Percentiles rank a stretch among this genome's conserved stretches.
Evolutionary conservation across 2,797 vertebrate species (phyloP).

Genomic region (Naso thynnoides): DNA sequence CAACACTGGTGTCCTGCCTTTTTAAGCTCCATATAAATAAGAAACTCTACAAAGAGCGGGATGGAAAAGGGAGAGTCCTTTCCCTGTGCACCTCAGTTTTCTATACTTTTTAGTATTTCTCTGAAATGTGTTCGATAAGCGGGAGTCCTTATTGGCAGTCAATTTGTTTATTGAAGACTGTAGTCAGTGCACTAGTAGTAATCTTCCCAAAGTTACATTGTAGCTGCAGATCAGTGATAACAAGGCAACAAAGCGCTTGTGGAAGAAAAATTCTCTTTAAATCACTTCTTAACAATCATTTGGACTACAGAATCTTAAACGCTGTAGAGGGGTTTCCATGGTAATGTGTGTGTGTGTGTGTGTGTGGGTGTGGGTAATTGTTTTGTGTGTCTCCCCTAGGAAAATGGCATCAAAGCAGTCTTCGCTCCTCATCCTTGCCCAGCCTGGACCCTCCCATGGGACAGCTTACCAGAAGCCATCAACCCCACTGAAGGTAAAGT

Average conservation of each 20-base stretch:
- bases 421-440: slow-evolving; percentile 92
- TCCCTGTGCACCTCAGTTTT: no score
- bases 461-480: slow-evolving; percentile 89
- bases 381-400: slow-evolving; percentile 78
- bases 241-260: slow-evolving; percentile 22
- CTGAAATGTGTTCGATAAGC: not conserved
- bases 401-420: slow-evolving; percentile 89
- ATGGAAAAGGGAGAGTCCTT: no score
- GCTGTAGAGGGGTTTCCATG: slow-evolving; percentile 63
- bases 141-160: not conserved
- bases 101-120: not conserved
- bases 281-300: slow-evolving; percentile 52
- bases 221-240: slow-evolving; percentile 23
- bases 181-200: slow-evolving; percentile 16
- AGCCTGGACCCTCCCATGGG: slow-evolving; percentile 91
- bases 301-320: slow-evolving; percentile 39
- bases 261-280: slow-evolving; percentile 35
- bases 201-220: slow-evolving; percentile 3
- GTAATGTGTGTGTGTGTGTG: slow-evolving; percentile 58
- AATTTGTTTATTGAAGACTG: slow-evolving; percentile 16
- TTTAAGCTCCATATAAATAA: no score
- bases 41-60: no score
- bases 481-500: slow-evolving; percentile 92
- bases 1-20: no score
- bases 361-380: slow-evolving; percentile 40